Conservation (phyloP, 2,888 invertebrate genomes). For the Drosophila lacicola region DNA sequence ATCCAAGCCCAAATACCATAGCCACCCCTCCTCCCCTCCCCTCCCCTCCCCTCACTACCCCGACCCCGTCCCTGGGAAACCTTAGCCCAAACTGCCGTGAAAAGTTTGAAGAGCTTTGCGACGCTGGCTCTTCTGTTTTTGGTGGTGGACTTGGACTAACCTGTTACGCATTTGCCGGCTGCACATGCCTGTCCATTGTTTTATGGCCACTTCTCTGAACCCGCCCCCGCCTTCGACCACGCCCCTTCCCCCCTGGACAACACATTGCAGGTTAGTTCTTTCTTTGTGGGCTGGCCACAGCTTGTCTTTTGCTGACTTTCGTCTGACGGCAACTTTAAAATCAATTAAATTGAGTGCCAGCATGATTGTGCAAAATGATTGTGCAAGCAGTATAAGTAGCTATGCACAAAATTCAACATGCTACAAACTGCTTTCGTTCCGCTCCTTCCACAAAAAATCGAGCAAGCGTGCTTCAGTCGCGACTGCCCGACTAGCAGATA, state of each 20-base stretch:
- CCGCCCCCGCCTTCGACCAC: background rate
- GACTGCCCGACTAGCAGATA: too few species aligned
- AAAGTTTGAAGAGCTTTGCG: slow-evolving; percentile 37
- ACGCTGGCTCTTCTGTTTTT: slow-evolving; percentile 13
- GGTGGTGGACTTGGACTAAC: slow-evolving; percentile 39
- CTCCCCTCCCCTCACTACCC: background rate
- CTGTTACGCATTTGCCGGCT: slow-evolving; percentile 65
- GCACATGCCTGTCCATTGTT: slow-evolving; percentile 52
- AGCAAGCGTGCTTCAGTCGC: too few species aligned
- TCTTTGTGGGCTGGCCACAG: slow-evolving; percentile 9
- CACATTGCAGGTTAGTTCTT: background rate
- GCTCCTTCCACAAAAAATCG: background rate
- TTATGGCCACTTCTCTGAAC: slow-evolving; percentile 25
- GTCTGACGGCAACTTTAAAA: slow-evolving; percentile 62
- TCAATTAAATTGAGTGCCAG: slow-evolving; percentile 73
- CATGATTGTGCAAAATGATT: slow-evolving; percentile 65
- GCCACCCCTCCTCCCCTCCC: background rate
- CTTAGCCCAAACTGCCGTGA: background rate
- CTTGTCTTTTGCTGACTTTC: slow-evolving; percentile 30
- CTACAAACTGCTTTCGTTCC: too few species aligned
- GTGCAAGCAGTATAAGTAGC: slow-evolving; percentile 21
- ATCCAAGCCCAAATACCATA: slow-evolving; percentile 19
- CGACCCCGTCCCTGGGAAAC: background rate
- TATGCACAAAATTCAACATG: slow-evolving; percentile 7
- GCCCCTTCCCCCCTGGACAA: too few species aligned